Percentiles rank a stretch among this genome's conserved stretches.
These are phyloP conservation scores for Cyprinella venusta DNA, from an alignment of 2,797 vertebrate species.

Conservation along the genomic window DNA sequence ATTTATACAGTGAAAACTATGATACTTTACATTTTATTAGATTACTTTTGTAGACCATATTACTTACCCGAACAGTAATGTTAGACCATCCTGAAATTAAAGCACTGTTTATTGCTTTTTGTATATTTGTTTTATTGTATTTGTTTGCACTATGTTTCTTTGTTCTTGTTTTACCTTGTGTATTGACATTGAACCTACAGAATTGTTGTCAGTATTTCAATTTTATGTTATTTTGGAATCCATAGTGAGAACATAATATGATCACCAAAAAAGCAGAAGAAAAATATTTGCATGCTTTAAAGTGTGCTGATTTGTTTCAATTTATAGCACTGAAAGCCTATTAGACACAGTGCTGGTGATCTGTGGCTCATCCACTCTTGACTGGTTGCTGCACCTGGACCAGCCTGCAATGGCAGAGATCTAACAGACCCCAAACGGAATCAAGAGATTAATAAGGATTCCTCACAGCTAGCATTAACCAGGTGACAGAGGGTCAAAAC, in stretches of 20 bases:
- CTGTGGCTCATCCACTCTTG: slow-evolving; percentile 14
- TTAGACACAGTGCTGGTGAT: slow-evolving; percentile 10
- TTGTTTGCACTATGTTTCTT: background rate
- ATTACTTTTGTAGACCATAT: too few species aligned
- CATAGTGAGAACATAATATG: background rate
- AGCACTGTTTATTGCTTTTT: too few species aligned
- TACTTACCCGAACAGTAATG: too few species aligned
- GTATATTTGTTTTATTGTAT: too few species aligned
- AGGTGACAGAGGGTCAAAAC: background rate
- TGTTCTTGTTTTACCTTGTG: background rate
- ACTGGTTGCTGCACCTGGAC: slow-evolving; percentile 18
- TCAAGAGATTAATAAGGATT: slow-evolving; percentile 36
- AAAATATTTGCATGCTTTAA: slow-evolving; percentile 17
- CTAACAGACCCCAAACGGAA: slow-evolving; percentile 18
- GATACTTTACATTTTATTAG: too few species aligned
- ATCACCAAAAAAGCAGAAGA: background rate
- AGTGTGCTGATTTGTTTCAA: slow-evolving; percentile 23
- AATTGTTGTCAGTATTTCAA: too few species aligned
- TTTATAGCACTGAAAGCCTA: slow-evolving; percentile 30
- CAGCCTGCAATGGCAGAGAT: background rate
- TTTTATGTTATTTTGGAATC: too few species aligned
- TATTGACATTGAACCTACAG: too few species aligned
- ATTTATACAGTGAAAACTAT: too few species aligned
- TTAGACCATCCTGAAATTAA: too few species aligned
- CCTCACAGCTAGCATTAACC: slow-evolving; percentile 5